Percentiles rank a stretch among this genome's conserved stretches.
phyloP scores from a whole-genome alignment of 1,140 invertebrate genomes.

The Drosophila burlai region DNA sequence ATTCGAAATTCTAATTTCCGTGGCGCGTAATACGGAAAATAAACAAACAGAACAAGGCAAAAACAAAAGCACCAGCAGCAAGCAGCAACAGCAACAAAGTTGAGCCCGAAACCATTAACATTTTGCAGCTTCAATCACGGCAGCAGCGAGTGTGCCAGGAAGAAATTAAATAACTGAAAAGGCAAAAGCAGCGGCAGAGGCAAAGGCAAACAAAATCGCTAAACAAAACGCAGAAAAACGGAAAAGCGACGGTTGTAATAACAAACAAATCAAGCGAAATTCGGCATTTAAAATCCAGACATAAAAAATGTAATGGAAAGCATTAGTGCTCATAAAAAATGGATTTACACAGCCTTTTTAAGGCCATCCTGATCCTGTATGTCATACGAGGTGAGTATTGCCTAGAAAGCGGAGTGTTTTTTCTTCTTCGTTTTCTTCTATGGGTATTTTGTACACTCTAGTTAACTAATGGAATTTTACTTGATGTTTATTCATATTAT shows the following conservation, averaged over 20 bases:
- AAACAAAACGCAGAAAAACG: constrained; percentile 10
- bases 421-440: not conserved
- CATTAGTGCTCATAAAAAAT: constrained; percentile 84
- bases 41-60: constrained; percentile 48
- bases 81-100: constrained; percentile 30
- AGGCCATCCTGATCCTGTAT: constrained; percentile 85
- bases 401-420: not conserved
- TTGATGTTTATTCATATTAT: too few species aligned
- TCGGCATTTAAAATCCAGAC: constrained; percentile 72
- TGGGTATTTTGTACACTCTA: not conserved
- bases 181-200: not conserved
- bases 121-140: constrained; percentile 65
- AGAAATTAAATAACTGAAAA: constrained; percentile 60
- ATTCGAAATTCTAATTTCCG: constrained; percentile 61
- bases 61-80: constrained; percentile 26
- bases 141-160: constrained; percentile 8
- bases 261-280: constrained; percentile 67
- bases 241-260: constrained; percentile 28
- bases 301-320: constrained; percentile 85
- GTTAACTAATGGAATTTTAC: not conserved
- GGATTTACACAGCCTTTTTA: constrained; percentile 85
- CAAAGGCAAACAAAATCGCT: constrained; percentile 17
- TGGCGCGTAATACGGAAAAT: constrained; percentile 55
- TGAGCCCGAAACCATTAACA: constrained; percentile 62
- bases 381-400: constrained; percentile 80